Evolutionary conservation across 2,797 vertebrate genomes (phyloP), one percentile per base, ranked within the genome.

Genomic region (Hydrocynus forskahlii): DNA sequence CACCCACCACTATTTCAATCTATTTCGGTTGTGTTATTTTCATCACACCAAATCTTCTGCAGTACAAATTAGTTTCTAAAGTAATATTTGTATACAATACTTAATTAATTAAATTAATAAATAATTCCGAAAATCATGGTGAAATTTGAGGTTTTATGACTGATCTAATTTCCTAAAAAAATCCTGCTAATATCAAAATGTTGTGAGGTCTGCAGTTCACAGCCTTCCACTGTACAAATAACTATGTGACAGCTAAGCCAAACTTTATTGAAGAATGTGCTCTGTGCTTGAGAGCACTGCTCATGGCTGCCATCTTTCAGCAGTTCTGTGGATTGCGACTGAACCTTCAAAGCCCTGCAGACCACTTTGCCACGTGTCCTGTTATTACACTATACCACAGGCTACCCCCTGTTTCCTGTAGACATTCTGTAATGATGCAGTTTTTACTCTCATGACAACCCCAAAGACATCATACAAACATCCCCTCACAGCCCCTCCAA

Each of bases 311-410:
- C 70, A 60, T 84, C 82, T 78, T 82, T 82, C 83, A 79, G 66
- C 79, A 83, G 35, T 38, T 19, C 63, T 2, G 23, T 69, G 19
- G 52, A 82, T 75, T 77, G 19, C 29, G n/a, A 19, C 52, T 66
- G 43, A 19, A 8, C 21, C 45, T 81, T 82, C 66, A 82, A 82
- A 82, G 78, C 57, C 43, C 55, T 13, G 38, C 69, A 35, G 13
- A 48, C 12, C 75, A 71, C 55, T 68, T 78, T 59, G 69, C 52
- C 75, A 66, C 64, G 80, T 45, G 85, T 43, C 83, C 83, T 76
- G 52, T 54, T 80, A 85, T 84, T 86, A 84, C 38, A 29, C 62
- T 70, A 60, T 71, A 70, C 55, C 68, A 73, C 64, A 77, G 78
- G 45, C 71, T 81, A 76, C 50, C 73, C 21, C 43, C 55, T 14